Evolutionary conservation across 1,140 invertebrate species (phyloP).

Genomic region (Hypsibius dujardini): DNA sequence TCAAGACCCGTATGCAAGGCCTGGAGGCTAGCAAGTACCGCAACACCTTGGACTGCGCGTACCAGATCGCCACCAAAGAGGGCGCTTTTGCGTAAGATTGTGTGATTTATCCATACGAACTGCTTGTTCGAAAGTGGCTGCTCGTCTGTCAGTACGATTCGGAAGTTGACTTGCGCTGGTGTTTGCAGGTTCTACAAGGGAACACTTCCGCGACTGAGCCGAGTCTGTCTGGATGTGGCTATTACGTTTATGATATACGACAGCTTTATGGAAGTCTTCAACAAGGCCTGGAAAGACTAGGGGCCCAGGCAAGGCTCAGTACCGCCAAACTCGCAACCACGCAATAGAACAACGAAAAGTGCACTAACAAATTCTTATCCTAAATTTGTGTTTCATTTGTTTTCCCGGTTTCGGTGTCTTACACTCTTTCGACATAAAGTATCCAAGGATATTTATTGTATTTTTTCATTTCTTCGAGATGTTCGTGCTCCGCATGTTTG

Average conservation of each 20-base stretch:
- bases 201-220: conserved; percentile 75
- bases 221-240: conserved; percentile 95
- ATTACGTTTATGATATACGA: conserved; percentile 98
- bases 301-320: too few relatives aligned
- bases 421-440: too few relatives aligned
- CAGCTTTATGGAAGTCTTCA: background rate
- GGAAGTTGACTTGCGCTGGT: conserved; percentile 21
- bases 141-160: conserved; percentile 9
- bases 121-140: conserved; percentile 14
- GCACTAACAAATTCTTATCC: too few relatives aligned
- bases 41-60: conserved; percentile 73
- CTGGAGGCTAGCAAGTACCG: conserved; percentile 89
- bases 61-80: conserved; percentile 78
- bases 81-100: conserved; percentile 57
- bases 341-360: too few relatives aligned
- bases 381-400: too few relatives aligned
- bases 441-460: too few relatives aligned
- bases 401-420: too few relatives aligned
- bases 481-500: too few relatives aligned
- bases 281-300: too few relatives aligned
- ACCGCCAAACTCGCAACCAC: too few relatives aligned
- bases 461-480: too few relatives aligned
- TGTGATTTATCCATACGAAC: conserved; percentile 14
- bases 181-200: conserved; percentile 80
- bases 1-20: conserved; percentile 98